These are phyloP conservation scores for Aratinga solstitialis DNA, from an alignment of 2,797 vertebrate species.

Conservation along the genomic window DNA sequence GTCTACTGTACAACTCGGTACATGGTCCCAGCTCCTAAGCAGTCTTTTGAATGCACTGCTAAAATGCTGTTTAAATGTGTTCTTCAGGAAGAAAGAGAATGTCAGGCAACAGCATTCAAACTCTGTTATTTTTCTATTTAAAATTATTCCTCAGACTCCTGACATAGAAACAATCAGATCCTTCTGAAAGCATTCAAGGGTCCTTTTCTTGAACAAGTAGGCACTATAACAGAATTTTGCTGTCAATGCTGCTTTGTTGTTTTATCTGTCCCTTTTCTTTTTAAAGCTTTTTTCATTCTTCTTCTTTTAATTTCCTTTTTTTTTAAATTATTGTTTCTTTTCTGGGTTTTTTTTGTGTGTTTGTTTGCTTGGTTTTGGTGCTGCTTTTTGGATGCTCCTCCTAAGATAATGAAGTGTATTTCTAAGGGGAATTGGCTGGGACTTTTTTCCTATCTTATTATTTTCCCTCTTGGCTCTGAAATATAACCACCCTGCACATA, in stretches of 20 bases:
- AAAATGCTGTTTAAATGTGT: not conserved
- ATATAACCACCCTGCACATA: not conserved
- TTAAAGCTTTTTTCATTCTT: not conserved
- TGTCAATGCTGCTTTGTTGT: not conserved
- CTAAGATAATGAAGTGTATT: not conserved
- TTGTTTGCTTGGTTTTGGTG: not conserved
- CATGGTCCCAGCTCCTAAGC: not conserved
- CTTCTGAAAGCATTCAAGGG: not conserved
- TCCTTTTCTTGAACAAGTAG: not conserved
- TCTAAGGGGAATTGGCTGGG: not conserved
- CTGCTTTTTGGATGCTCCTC: not conserved
- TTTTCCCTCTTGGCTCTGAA: not conserved
- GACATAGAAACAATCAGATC: not conserved
- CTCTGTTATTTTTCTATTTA: not conserved
- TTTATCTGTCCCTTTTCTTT: fast-evolving
- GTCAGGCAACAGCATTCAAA: not conserved
- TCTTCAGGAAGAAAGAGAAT: not conserved
- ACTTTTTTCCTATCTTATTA: not conserved
- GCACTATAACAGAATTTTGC: not conserved
- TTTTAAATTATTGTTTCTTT: fast-evolving
- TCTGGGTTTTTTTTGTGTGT: fast-evolving
- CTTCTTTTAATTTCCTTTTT: not conserved
- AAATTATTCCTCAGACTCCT: not conserved
- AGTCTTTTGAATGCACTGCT: not conserved
- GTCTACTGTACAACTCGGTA: fast-evolving